Base-by-base conservation (phyloP, 1,140 invertebrate species). In the Solen grandis region DNA sequence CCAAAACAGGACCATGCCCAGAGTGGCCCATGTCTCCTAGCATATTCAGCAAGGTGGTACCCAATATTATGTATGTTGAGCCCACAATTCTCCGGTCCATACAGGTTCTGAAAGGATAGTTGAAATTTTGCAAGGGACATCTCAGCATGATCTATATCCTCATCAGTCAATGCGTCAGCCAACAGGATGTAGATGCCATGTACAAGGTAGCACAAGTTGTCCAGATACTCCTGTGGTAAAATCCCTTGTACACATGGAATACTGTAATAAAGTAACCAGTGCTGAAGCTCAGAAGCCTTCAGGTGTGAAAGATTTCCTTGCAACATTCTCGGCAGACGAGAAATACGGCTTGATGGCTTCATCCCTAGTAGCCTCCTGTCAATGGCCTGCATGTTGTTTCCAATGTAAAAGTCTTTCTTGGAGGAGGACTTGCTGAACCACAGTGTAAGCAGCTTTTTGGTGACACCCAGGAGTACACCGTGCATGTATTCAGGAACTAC, bases 271-370 rank as follows among this genome's bases (percentile, higher is more conserved):
- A 72, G 27, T 0, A 72, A 31, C 66, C 66, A 70, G 16, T 29
- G 19, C 46, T 80, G 77, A 19, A 80, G 66, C 57, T 80, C 66
- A 41, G 77, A 69, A 22, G 77, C 77, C 66, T 80, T 72, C n/a
- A 68, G 63, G 52, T 80, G 57, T 25, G 50, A 33, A 16, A 55
- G 36, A 27, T 69, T 69, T 35, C 63, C 63, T 62, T 80, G 66
- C 29, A 80, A 16, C 22, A 70, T 52, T n/a, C 46, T 52, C n/a
- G 46, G 46, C 46, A 52, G 46, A 13, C 46, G 46, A 13, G 46
- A 14, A 13, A 52, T n/a, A 14, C 46, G 13, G 46, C n/a, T 52
- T 52, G 46, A 14, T 52, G 46, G 46, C n/a, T 52, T 52, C 46
- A 52, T 52, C 13, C 13, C 46, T 52, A 14, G 46, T n/a, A 52